Percentiles rank a stretch among this genome's conserved stretches.
Evolutionary conservation across 1,140 invertebrate genomes (phyloP).

Genomic region (Panulirus ornatus): DNA sequence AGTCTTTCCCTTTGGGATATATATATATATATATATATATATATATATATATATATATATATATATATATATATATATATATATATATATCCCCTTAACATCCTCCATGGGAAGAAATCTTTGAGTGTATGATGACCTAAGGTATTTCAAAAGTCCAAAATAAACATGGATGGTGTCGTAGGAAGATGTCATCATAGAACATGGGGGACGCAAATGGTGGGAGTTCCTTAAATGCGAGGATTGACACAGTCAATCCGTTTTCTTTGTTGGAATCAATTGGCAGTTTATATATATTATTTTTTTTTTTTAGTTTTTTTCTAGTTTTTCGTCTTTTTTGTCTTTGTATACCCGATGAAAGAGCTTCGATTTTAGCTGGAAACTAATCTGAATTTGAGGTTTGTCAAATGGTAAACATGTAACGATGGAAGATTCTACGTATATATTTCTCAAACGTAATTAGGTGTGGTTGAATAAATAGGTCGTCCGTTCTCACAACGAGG

Average conservation of each 20-base stretch:
- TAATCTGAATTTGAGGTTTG: constrained; percentile 13
- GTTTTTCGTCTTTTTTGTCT: too few relatives aligned
- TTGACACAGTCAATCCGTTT: constrained; percentile 34
- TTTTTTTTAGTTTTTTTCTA: too few relatives aligned
- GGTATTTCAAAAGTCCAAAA: constrained; percentile 25
- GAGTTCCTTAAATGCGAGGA: constrained; percentile 35
- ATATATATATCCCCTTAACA: constrained; percentile 38
- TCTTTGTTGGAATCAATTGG: constrained; percentile 23
- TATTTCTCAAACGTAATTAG: constrained; percentile 48
- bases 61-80: constrained; percentile 31
- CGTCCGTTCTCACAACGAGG: constrained; percentile 45
- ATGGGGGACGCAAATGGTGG: constrained; percentile 45
- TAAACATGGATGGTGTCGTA: constrained; percentile 26
- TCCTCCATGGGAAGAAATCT: constrained; percentile 44
- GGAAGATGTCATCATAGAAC: constrained; percentile 33
- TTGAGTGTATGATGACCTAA: constrained; percentile 31
- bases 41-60: constrained; percentile 22
- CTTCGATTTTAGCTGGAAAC: constrained; percentile 36
- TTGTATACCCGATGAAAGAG: constrained; percentile 9
- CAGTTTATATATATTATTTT: constrained; percentile 39
- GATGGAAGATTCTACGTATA: constrained; percentile 30
- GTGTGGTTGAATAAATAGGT: constrained; percentile 37
- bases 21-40: constrained; percentile 1
- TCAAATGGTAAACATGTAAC: background rate
- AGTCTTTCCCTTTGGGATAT: constrained; percentile 35